phyloP scores from a whole-genome alignment of 2,888 invertebrate species.

The Sericinus montela region DNA sequence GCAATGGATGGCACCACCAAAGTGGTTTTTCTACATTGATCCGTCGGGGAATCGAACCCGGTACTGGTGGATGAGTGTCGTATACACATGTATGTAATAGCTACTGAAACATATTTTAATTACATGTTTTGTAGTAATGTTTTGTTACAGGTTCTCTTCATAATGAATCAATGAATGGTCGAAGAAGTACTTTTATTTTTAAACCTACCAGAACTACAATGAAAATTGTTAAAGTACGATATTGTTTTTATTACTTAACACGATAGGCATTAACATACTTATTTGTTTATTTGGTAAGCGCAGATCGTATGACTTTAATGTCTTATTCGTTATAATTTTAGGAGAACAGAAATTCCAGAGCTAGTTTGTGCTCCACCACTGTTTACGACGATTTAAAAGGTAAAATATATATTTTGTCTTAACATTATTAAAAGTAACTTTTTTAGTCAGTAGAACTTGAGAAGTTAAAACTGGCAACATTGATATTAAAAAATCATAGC shows the following conservation, averaged over 20 bases:
- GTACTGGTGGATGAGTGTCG: too few species aligned
- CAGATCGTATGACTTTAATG: too few species aligned
- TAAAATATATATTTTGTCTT: conserved; percentile 30
- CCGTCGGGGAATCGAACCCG: too few species aligned
- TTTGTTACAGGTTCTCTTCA: conserved; percentile 60
- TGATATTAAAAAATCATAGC: neutral
- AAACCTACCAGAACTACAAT: conserved; percentile 65
- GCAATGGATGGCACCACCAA: too few species aligned
- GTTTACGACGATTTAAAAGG: conserved; percentile 59
- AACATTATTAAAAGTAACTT: too few species aligned
- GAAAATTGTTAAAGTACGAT: conserved; percentile 61
- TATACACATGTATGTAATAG: too few species aligned
- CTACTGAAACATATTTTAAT: too few species aligned
- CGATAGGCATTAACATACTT: too few species aligned
- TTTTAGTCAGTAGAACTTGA: conserved; percentile 6
- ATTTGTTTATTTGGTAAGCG: too few species aligned
- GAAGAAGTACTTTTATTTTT: conserved; percentile 63
- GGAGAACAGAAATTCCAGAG: conserved; percentile 55
- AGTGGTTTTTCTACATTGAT: too few species aligned
- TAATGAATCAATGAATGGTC: conserved; percentile 69
- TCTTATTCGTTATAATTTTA: conserved; percentile 32
- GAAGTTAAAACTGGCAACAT: conserved; percentile 21
- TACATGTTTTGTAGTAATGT: too few species aligned
- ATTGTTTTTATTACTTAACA: neutral
- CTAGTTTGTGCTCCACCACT: conserved; percentile 49